These are phyloP conservation scores for Troides oblongomaculatus DNA, from an alignment of 2,888 invertebrate genomes.

Conservation along the genomic window DNA sequence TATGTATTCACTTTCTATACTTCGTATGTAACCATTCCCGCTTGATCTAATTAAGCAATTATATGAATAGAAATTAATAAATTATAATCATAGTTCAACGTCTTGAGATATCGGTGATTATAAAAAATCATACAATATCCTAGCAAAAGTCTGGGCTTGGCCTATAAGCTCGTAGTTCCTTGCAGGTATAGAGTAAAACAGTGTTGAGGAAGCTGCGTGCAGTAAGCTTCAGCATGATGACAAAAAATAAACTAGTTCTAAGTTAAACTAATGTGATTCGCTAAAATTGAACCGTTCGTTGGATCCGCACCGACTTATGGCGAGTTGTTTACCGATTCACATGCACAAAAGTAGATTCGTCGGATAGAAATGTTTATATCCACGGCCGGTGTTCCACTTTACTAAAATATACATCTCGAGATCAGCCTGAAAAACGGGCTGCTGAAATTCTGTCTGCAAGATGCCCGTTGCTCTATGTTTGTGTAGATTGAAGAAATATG, in stretches of 20 bases:
- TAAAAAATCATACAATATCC: no score
- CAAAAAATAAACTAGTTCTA: background rate
- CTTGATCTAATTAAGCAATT: no score
- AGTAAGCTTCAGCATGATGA: no score
- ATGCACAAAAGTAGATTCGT: slow-evolving; percentile 49
- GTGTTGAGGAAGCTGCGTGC: no score
- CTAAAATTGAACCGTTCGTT: slow-evolving; percentile 3
- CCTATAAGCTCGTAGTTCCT: no score
- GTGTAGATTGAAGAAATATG: slow-evolving; percentile 53
- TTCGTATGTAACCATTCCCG: no score
- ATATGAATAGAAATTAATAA: no score
- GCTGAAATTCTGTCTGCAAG: slow-evolving; percentile 60
- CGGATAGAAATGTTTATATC: slow-evolving; percentile 58
- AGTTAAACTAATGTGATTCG: background rate
- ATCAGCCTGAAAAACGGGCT: slow-evolving; percentile 64
- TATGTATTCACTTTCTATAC: no score
- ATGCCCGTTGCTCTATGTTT: slow-evolving; percentile 53
- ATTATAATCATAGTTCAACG: no score
- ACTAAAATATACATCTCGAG: slow-evolving; percentile 60
- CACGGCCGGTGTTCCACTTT: slow-evolving; percentile 56
- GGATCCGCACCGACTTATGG: slow-evolving; percentile 13
- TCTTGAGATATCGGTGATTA: no score
- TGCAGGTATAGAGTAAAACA: no score
- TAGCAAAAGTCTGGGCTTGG: no score
- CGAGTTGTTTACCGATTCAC: slow-evolving; percentile 45